A percentile compares a stretch with the other conserved stretches of the same genome.
phyloP scores from a whole-genome alignment of 2,888 invertebrate genomes.

The Danaus chrysippus region DNA sequence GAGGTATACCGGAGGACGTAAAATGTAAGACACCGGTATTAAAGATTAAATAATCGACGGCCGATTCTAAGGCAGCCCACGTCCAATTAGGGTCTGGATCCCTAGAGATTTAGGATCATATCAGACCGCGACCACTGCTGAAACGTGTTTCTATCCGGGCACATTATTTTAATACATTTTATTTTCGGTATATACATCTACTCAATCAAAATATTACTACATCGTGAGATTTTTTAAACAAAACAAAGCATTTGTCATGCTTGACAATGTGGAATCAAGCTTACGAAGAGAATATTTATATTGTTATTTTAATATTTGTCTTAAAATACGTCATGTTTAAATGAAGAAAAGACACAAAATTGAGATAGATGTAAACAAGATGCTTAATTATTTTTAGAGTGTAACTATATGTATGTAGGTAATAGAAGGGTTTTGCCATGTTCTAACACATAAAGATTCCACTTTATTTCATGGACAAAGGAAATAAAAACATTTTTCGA shows the following conservation, averaged over 20 bases:
- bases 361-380: too few relatives aligned
- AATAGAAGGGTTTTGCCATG: not conserved
- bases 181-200: too few relatives aligned
- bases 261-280: too few relatives aligned
- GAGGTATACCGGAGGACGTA: constrained; percentile 17
- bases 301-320: too few relatives aligned
- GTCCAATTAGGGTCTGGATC: constrained; percentile 66
- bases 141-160: constrained; percentile 18
- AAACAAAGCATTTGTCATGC: too few relatives aligned
- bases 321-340: too few relatives aligned
- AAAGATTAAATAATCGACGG: constrained; percentile 64
- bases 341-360: too few relatives aligned
- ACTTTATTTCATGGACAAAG: constrained; percentile 32
- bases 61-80: constrained; percentile 63
- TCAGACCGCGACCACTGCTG: constrained; percentile 24
- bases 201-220: too few relatives aligned
- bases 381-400: not conserved
- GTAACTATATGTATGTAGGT: not conserved
- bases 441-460: constrained; percentile 30
- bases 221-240: too few relatives aligned
- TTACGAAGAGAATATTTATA: too few relatives aligned
- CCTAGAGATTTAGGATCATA: constrained; percentile 56
- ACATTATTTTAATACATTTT: not conserved
- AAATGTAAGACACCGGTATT: constrained; percentile 38
- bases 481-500: constrained; percentile 33